Percentiles rank a stretch among this genome's conserved stretches.
Evolutionary conservation across 2,888 invertebrate genomes (phyloP).

Genomic region (Hecatera dysodea): DNA sequence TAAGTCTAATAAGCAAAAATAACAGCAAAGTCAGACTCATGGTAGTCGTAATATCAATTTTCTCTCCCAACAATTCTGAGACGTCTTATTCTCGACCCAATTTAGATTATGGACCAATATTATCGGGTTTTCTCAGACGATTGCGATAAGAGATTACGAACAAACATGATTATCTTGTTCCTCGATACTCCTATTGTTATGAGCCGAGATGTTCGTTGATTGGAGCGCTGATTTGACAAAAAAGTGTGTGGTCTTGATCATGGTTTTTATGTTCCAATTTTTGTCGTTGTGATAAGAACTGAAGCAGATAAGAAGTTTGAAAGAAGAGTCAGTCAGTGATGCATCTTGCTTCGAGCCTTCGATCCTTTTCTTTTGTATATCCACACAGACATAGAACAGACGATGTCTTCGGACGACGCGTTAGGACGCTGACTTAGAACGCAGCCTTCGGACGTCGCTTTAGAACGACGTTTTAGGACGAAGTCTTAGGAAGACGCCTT

Average conservation of each 20-base stretch:
- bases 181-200: constrained; percentile 28
- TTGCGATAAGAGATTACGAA: constrained; percentile 12
- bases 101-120: constrained; percentile 40
- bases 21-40: neutral
- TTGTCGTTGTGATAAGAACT: neutral
- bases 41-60: constrained; percentile 33
- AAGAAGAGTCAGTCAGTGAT: no score
- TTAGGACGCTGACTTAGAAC: no score
- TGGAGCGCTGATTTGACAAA: constrained; percentile 6
- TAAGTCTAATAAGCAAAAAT: constrained; percentile 1
- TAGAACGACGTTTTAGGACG: no score
- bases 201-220: neutral
- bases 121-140: constrained; percentile 38
- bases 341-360: no score
- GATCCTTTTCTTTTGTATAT: no score
- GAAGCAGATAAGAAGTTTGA: no score
- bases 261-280: neutral
- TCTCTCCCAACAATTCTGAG: constrained; percentile 9
- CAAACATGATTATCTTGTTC: constrained; percentile 32
- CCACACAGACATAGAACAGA: no score
- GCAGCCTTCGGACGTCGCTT: no score
- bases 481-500: no score
- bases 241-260: constrained; percentile 1
- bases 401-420: no score
- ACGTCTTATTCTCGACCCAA: constrained; percentile 26